A percentile compares a stretch with the other conserved stretches of the same genome.
These are phyloP conservation scores for Netelia melanura DNA, from an alignment of 2,888 invertebrate genomes.

Conservation along the genomic window DNA sequence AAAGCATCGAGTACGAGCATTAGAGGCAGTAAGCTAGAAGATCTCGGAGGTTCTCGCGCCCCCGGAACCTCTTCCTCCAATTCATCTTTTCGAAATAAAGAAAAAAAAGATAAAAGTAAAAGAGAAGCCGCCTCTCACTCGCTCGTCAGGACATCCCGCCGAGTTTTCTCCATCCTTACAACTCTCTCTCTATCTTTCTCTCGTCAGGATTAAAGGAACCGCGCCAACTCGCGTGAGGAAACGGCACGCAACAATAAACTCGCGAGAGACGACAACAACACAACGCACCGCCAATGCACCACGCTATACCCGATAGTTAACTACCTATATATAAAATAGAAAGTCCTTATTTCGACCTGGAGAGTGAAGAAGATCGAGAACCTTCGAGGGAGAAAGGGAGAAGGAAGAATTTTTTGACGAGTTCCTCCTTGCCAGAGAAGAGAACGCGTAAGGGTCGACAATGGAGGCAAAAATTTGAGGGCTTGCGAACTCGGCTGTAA, in stretches of 20 bases:
- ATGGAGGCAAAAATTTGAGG: slow-evolving; percentile 41
- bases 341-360: neutral
- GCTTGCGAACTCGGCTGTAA: slow-evolving; percentile 28
- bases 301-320: slow-evolving; percentile 39
- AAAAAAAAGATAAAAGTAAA: slow-evolving; percentile 20
- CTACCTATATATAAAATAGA: slow-evolving; percentile 1
- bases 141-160: slow-evolving; percentile 43
- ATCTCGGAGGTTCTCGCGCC: slow-evolving; percentile 60
- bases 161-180: slow-evolving; percentile 41
- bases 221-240: slow-evolving; percentile 63
- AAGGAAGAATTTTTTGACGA: slow-evolving; percentile 6
- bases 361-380: neutral
- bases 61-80: slow-evolving; percentile 31
- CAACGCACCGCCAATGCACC: slow-evolving; percentile 62
- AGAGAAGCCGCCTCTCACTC: slow-evolving; percentile 55
- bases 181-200: slow-evolving; percentile 61
- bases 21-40: slow-evolving; percentile 70
- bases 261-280: slow-evolving; percentile 65
- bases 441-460: slow-evolving; percentile 37
- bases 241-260: slow-evolving; percentile 70
- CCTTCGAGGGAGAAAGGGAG: slow-evolving; percentile 20
- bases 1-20: slow-evolving; percentile 47
- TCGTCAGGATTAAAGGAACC: slow-evolving; percentile 80
- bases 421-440: slow-evolving; percentile 5
- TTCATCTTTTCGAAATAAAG: neutral